Evolutionary conservation across 2,113 vertebrate species (phyloP).

Genomic region (Pangasianodon gigas): DNA sequence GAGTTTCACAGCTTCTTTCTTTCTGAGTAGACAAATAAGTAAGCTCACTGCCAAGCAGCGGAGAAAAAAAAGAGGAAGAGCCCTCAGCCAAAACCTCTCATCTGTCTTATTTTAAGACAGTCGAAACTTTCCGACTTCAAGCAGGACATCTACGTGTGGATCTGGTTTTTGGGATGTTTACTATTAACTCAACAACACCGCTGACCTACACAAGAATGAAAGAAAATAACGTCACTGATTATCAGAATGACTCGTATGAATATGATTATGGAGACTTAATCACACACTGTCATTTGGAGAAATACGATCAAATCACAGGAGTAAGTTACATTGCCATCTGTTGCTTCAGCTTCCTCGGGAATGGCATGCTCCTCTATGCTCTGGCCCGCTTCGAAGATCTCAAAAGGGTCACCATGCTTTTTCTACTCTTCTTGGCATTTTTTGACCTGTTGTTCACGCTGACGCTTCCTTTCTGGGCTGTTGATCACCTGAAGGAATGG

Average conservation of each 20-base stretch:
- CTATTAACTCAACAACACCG: background rate
- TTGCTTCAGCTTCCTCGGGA: slow-evolving; percentile 60
- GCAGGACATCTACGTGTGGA: background rate
- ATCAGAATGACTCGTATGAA: background rate
- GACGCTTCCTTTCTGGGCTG: slow-evolving; percentile 75
- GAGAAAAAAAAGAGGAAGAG: slow-evolving; percentile 30
- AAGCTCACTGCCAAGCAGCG: background rate
- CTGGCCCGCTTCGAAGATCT: slow-evolving; percentile 60
- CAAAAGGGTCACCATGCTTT: slow-evolving; percentile 73
- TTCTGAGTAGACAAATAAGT: background rate
- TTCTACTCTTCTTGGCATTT: slow-evolving; percentile 74
- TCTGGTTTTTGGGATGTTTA: background rate
- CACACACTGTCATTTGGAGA: background rate
- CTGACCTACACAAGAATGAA: background rate
- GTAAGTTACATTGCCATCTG: slow-evolving; percentile 55
- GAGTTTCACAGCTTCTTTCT: slow-evolving; percentile 1
- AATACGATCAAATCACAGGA: slow-evolving; percentile 13
- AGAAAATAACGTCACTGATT: background rate
- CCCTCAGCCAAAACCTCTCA: background rate
- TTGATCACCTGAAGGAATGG: slow-evolving; percentile 67
- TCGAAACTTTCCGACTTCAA: background rate
- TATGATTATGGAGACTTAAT: background rate
- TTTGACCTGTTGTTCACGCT: slow-evolving; percentile 76
- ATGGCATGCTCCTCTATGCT: slow-evolving; percentile 57
- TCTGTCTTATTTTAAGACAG: background rate